Percentiles rank a stretch among this genome's conserved stretches.
phyloP scores from a whole-genome alignment of 2,888 invertebrate genomes.

The Stenchaetothrips biformis region DNA sequence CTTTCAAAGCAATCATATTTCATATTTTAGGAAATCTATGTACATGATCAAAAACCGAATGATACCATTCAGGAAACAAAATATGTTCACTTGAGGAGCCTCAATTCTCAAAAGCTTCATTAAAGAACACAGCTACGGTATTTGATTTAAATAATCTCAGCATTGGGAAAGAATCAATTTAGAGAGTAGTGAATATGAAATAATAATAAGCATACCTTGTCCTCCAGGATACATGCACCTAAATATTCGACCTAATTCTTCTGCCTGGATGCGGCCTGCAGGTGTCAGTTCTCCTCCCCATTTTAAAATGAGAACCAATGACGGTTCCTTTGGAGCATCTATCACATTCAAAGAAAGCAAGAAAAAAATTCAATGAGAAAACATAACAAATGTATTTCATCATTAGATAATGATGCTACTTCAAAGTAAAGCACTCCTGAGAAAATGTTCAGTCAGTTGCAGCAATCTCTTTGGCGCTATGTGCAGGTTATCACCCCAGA shows the following conservation, averaged over 20 bases:
- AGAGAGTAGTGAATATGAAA: slow-evolving; percentile 25
- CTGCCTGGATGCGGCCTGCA: slow-evolving; percentile 94
- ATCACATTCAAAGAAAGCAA: slow-evolving; percentile 38
- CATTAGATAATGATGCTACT: no score
- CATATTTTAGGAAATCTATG: no score
- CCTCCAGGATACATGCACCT: slow-evolving; percentile 99
- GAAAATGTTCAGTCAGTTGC: no score
- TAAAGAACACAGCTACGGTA: not conserved
- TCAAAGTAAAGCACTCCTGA: no score
- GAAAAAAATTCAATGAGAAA: not conserved
- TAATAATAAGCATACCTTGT: slow-evolving; percentile 68
- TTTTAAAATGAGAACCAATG: slow-evolving; percentile 92
- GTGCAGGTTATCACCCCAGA: not conserved
- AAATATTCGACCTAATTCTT: slow-evolving; percentile 95
- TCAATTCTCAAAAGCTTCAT: not conserved
- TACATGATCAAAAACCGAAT: no score
- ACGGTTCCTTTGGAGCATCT: slow-evolving; percentile 86
- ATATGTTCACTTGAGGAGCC: not conserved
- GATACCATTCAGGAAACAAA: no score
- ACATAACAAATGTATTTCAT: not conserved
- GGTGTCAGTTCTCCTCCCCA: slow-evolving; percentile 99
- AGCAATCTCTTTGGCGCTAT: no score
- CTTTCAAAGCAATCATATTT: no score
- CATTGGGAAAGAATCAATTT: not conserved
- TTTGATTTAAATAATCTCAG: not conserved